Base-by-base conservation (phyloP, 2,797 vertebrate genomes). In the Microctenopoma steveboyesi region DNA sequence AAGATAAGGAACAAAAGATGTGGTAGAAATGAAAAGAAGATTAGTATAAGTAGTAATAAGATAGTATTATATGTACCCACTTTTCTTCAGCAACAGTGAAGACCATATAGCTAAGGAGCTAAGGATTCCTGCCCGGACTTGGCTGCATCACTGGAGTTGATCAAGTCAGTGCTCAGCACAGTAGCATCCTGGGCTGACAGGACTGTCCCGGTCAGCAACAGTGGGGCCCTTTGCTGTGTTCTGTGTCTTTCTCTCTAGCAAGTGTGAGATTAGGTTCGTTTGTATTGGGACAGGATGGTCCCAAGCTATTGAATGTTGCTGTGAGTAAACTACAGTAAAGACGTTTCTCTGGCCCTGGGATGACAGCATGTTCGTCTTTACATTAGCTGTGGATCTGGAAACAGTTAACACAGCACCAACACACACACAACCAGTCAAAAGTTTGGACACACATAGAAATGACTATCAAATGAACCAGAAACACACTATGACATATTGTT, bases 1-100 rank as follows among this genome's bases (percentile, higher is more conserved):
- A 68, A 90, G 89, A 91, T 88, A 90, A 87, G 84, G 56, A 53
- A 52, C 53, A 62, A 45, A 75, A 78, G 58, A 69, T 80, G 72
- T 70, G 76, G 72, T 72, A 72, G 56, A 75, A 76, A 68, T 55
- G 61, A 66, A 79, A 75, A 73, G 22, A 77, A 76, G 59, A 33
- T 33, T 58, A 18, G 18, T 18, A 18, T 18, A 18, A 18, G 18
- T 18, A 18, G 18, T 18, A 18, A 18, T 18, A 18, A 18, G 18
- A 64, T 69, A 55, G 47, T 22, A 37, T 58, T 57, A 56, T 71
- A 69, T 61, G 48, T 30, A 18, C 71, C 73, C 66, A 57, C 61
- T 33, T 59, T 66, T 58, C 48, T 70, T 27, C 37, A 57, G 53
- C 68, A 73, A 43, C 30, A 28, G 12, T 50, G 43, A 67, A 3